Conservation (phyloP, 1,140 invertebrate genomes). For the Trichonephila clavata region DNA sequence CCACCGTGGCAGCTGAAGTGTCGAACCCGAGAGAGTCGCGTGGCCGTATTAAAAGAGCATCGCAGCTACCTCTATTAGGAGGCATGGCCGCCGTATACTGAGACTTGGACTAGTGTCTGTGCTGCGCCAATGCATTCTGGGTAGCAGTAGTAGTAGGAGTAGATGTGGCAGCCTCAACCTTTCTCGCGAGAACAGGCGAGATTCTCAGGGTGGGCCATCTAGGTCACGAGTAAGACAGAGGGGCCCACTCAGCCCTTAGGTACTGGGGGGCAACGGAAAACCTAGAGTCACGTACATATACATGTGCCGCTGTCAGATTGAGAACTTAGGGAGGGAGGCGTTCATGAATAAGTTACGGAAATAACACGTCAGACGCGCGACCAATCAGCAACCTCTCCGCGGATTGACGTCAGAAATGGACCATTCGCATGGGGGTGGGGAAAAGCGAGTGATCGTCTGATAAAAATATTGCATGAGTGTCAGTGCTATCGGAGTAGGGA, state of each 20-base stretch:
- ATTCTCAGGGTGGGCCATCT: conserved; percentile 58
- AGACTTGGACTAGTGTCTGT: conserved; percentile 22
- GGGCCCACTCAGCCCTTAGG: conserved; percentile 47
- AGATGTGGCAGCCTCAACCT: conserved; percentile 14
- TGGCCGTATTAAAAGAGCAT: conserved; percentile 15
- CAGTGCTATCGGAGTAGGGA: conserved; percentile 33
- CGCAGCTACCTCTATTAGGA: conserved; percentile 14
- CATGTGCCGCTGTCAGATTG: conserved; percentile 41
- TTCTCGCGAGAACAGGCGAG: conserved; percentile 29
- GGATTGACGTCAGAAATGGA: conserved; percentile 71
- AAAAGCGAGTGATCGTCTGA: conserved; percentile 35
- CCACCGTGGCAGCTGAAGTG: neutral
- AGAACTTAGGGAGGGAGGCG: neutral
- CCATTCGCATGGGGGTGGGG: conserved; percentile 21
- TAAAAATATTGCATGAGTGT: conserved; percentile 64
- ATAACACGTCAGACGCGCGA: conserved; percentile 70
- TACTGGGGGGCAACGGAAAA: conserved; percentile 11
- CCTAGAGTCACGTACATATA: conserved; percentile 61
- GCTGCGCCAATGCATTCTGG: conserved; percentile 67
- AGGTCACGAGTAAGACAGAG: conserved; percentile 53
- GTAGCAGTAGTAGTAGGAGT: conserved; percentile 63
- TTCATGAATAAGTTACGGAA: conserved; percentile 76
- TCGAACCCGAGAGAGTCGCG: conserved; percentile 7
- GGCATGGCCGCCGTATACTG: conserved; percentile 49
- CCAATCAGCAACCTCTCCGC: conserved; percentile 51